Base-by-base conservation (phyloP, 2,113 vertebrate species). In the Crocuta crocuta region DNA sequence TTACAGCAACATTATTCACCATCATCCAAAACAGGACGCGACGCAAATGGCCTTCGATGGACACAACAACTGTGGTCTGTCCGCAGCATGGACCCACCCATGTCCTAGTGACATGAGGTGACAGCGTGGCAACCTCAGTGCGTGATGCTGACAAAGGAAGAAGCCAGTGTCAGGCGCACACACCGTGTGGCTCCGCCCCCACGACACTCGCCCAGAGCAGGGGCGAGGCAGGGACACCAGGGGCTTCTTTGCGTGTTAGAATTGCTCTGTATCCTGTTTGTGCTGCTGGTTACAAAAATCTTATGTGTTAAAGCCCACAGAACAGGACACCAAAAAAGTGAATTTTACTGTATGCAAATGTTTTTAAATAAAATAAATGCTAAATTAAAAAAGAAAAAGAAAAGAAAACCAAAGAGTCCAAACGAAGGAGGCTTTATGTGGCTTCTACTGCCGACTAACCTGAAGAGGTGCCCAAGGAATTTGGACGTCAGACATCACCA, bases 171-270 rank as follows among this genome's bases (percentile, higher is more conserved):
- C 23, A 4, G 17, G 55, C 7, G 4, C 7, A 10, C 23, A 9
- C 0, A 11, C 35, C 31, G 2, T 24, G 0, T 8, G 1, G 0
- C 4, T 2, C 6, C 16, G 2, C 1, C 2, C 12, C 1, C 0
- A 1, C 5, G 35, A 5, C 39, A 0, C 39, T 31, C 5, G n/a
- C 9, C 0, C 50, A 12, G 45, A 5, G 45, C 5, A 9, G 17
- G 74, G 74, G 45, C 21, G 0, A 8, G 61, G 61, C 24, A 8
- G 2, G 63, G 50, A 50, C 23, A 21, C 1, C 0, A 0, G 3
- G 9, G 11, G 48, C 1, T 7, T 12, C 63, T 4, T 1, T 10
- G 12, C 31, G 10, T 50, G 24, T 45, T 35, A 76, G 50, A 58
- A 1, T 1, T 26, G 4, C 31, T 11, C 28, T 6, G 10, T 33